Evolutionary conservation across 2,113 vertebrate genomes (phyloP), one percentile per base, ranked within the genome.

Genomic region (Tetrax tetrax): DNA sequence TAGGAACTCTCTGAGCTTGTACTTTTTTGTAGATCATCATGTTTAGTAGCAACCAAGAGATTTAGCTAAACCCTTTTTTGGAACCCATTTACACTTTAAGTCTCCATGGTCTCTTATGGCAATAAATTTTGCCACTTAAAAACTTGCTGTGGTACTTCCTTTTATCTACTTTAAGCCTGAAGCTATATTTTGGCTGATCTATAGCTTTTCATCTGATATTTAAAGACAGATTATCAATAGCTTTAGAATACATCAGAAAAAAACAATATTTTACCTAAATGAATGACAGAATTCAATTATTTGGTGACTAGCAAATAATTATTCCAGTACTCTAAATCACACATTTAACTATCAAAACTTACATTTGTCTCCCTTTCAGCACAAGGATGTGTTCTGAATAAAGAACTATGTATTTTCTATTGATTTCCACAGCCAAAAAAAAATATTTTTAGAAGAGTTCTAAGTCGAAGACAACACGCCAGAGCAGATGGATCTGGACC

Each of bases 371-470:
- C 33, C 5, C 29, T 17, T 77, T 50, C 65, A 70, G 16, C 27
- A 72, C 14, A 59, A 25, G 7, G 6, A 3, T 86, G 18, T n/a
- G 9, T 31, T 50, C 45, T 68, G 48, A 68, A 56, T 53, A 56
- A 72, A 64, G 16, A 43, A 43, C 5, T 14, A n/a, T 38, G 22
- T 3, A 12, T 90, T 88, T 87, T 70, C 38, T 74, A 28, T 57
- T 0, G 0, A 63, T 22, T 91, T 83, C 14, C n/a, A 60, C 5
- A 33, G n/a, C 7, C 12, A 41, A 41, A 76, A 64, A 75, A 75
- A 23, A 4, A 2, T 10, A 0, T 45, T 61, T 70, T 82, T 28
- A 9, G 7, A 50, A 43, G 38, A 69, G 11, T 63, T 85, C 6
- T 23, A 50, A 76, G 28, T 27, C 56, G 37, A 56, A 89, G 54